phyloP scores from a whole-genome alignment of 2,888 invertebrate genomes.

The Camponotus fellah region DNA sequence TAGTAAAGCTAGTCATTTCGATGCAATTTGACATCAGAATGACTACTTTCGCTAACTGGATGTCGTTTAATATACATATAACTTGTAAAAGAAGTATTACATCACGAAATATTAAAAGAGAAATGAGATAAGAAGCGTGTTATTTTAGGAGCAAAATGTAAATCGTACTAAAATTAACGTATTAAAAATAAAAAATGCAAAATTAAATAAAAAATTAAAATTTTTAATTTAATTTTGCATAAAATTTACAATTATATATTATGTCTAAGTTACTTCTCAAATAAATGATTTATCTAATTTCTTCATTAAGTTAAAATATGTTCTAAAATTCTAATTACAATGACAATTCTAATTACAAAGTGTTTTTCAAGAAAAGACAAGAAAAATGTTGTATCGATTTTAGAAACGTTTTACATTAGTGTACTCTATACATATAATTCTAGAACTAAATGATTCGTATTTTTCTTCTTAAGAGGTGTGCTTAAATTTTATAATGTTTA shows the following conservation, averaged over 20 bases:
- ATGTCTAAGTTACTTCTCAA: too few species aligned
- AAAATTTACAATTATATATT: background rate
- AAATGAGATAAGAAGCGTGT: background rate
- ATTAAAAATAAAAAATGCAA: too few species aligned
- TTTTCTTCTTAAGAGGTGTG: background rate
- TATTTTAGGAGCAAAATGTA: background rate
- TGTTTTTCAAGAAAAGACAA: too few species aligned
- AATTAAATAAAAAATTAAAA: too few species aligned
- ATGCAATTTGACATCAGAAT: too few species aligned
- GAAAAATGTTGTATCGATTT: background rate
- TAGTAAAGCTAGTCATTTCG: too few species aligned
- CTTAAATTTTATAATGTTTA: conserved; percentile 2
- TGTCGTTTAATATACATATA: conserved; percentile 7
- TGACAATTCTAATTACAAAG: too few species aligned
- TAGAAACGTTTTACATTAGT: too few species aligned
- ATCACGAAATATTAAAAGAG: background rate
- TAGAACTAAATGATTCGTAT: background rate
- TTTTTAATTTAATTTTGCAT: background rate
- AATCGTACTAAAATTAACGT: background rate
- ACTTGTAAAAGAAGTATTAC: background rate
- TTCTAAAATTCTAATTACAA: too few species aligned
- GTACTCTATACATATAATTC: background rate
- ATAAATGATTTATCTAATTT: background rate
- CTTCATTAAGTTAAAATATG: background rate
- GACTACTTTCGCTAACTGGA: too few species aligned